Base-by-base conservation (phyloP, 2,888 invertebrate species). In the Tanaodytes sp. region DNA sequence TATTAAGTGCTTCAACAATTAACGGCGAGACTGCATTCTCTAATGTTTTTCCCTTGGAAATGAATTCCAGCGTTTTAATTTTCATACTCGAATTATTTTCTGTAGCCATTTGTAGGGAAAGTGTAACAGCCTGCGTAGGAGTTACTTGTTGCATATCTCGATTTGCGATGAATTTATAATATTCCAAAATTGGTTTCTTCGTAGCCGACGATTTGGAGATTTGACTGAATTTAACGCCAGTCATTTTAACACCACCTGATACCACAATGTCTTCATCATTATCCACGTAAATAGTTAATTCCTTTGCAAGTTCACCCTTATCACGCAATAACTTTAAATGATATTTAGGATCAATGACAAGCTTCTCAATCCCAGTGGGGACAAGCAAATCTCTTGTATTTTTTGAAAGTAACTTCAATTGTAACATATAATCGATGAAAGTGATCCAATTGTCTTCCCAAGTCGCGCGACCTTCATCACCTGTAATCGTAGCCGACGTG, bases 401-500 rank as follows among this genome's bases (percentile, higher is more conserved):
- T 14, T 80, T 72, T 1, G 82, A 81, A 0, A 90, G 67, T 27
- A 90, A 85, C 33, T 87, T 85, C 74, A 89, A 86, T 77, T 92
- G 92, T 30, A 92, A 82, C 88, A 92, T 89, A 11, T 89, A 89
- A 76, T 92, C 92, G 82, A 92, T 85, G 80, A 91, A 92, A 0
- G 90, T 87, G 2, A 90, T 88, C 90, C 91, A 92, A 76, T 91
- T 90, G 62, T 87, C 88, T 11, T 82, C 82, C 91, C 91, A 92
- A 5, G 74, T 61, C 8, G 88, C 75, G 15, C 72, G 80, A 3
- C 86, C 87, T 3, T 75, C 78, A 0, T 61, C 71, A 0, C 85
- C 88, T 54, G 80, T 76, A 45, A 85, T 82, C 46, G 88, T 87
- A 0, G 87, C 80, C 16, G 85, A 82, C 3, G 83, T 76, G 2